Conservation (phyloP, 2,113 vertebrate species). For the Nothobranchius kuhntae region DNA sequence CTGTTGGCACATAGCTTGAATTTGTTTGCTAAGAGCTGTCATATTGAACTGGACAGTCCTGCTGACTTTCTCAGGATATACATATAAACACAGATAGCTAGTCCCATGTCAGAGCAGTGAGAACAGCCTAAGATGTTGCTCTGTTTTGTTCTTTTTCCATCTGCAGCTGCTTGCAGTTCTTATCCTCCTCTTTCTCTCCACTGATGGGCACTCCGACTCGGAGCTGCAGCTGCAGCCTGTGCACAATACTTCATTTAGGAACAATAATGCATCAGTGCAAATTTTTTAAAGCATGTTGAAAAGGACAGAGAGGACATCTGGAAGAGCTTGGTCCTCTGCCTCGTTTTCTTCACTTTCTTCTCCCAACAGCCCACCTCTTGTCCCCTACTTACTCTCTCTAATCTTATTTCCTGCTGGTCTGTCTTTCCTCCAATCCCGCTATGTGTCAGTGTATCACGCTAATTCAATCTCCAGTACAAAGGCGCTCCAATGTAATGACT, state of each 20-base stretch:
- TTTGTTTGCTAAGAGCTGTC: conserved; percentile 20
- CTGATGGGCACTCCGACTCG: conserved; percentile 23
- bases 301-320: conserved; percentile 4
- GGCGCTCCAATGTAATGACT: conserved; percentile 62
- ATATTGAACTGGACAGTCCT: conserved; percentile 29
- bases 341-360: conserved; percentile 35
- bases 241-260: conserved; percentile 3
- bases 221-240: conserved; percentile 16
- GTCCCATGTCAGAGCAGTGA: conserved; percentile 39
- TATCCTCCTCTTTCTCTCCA: conserved; percentile 10
- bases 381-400: conserved; percentile 30
- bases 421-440: conserved; percentile 56
- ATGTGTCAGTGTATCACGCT: conserved; percentile 61
- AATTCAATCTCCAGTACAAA: conserved; percentile 70
- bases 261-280: conserved; percentile 10
- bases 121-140: conserved; percentile 25
- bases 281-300: conserved; percentile 21
- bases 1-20: conserved; percentile 20
- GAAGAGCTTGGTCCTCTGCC: conserved; percentile 11
- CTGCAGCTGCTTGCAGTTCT: conserved; percentile 22
- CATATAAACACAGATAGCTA: conserved; percentile 57
- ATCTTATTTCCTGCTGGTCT: conserved; percentile 65
- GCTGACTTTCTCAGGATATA: conserved; percentile 48
- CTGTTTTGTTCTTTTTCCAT: neutral
- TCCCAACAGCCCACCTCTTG: conserved; percentile 45